phyloP scores from a whole-genome alignment of 2,113 vertebrate genomes.

The Percina caprodes region DNA sequence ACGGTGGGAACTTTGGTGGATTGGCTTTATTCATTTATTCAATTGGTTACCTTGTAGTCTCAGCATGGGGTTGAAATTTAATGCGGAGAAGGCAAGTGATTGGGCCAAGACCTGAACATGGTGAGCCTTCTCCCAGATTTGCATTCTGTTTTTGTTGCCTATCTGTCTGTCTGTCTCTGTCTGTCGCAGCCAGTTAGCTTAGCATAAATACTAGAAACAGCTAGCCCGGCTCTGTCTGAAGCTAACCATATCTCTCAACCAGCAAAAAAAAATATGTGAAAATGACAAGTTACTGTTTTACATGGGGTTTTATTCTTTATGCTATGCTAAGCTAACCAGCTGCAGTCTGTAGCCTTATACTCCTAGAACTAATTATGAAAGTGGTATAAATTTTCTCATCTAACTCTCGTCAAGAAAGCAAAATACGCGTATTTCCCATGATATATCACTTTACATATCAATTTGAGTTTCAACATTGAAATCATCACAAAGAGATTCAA shows the following conservation, averaged over 20 bases:
- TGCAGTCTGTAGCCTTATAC: not conserved
- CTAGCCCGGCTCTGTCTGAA: not conserved
- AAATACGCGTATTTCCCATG: not conserved
- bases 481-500: not conserved
- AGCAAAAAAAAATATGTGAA: not conserved
- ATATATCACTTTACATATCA: not conserved
- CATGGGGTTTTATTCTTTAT: not conserved
- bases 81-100: not conserved
- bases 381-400: not conserved
- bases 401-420: not conserved
- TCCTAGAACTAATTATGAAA: not conserved
- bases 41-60: constrained; percentile 13
- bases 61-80: not conserved
- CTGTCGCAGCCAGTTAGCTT: not conserved
- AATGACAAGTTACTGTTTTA: not conserved
- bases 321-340: not conserved
- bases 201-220: not conserved
- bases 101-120: not conserved
- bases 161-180: no score
- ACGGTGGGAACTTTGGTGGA: constrained; percentile 29
- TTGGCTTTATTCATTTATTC: constrained; percentile 44
- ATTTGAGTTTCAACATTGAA: not conserved
- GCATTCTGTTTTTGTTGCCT: not conserved
- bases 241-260: not conserved
- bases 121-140: not conserved